phyloP scores from a whole-genome alignment of 2,113 vertebrate species.

The Cyphomyrus discorhynchus region DNA sequence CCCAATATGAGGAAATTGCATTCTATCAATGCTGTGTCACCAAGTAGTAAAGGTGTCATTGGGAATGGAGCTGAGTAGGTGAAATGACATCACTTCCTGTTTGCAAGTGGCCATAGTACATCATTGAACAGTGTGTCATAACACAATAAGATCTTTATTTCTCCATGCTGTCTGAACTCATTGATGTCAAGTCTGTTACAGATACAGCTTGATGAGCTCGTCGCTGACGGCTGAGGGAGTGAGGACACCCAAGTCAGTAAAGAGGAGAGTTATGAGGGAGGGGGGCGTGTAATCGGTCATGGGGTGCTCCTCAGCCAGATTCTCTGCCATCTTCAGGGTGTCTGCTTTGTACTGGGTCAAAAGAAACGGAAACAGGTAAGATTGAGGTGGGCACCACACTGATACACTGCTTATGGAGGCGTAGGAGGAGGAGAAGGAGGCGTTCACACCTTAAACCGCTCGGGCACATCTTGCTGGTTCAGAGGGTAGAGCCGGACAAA shows the following conservation, averaged over 20 bases:
- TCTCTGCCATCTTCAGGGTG: constrained; percentile 65
- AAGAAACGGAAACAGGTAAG: background rate
- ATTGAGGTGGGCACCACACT: background rate
- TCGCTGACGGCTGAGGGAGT: constrained; percentile 94
- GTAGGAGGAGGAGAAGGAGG: background rate
- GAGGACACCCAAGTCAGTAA: constrained; percentile 90
- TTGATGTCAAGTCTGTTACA: constrained; percentile 52
- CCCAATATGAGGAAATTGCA: background rate
- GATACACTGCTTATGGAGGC: background rate
- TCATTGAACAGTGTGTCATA: background rate
- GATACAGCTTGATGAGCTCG: constrained; percentile 95
- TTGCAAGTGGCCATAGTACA: background rate
- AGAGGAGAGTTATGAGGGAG: constrained; percentile 86
- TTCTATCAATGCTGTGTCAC: background rate
- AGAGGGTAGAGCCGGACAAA: constrained; percentile 93
- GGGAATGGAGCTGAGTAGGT: background rate
- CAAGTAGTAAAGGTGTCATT: background rate
- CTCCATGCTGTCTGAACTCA: constrained; percentile 10
- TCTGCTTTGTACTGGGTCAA: constrained; percentile 83
- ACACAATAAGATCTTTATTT: background rate
- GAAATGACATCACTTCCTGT: background rate
- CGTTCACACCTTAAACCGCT: constrained; percentile 82
- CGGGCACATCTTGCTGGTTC: constrained; percentile 90
- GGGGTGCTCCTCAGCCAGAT: constrained; percentile 80
- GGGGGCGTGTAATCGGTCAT: constrained; percentile 93